A percentile compares a stretch with the other conserved stretches of the same genome.
phyloP scores from a whole-genome alignment of 2,888 invertebrate genomes.

The Tyria jacobaeae region DNA sequence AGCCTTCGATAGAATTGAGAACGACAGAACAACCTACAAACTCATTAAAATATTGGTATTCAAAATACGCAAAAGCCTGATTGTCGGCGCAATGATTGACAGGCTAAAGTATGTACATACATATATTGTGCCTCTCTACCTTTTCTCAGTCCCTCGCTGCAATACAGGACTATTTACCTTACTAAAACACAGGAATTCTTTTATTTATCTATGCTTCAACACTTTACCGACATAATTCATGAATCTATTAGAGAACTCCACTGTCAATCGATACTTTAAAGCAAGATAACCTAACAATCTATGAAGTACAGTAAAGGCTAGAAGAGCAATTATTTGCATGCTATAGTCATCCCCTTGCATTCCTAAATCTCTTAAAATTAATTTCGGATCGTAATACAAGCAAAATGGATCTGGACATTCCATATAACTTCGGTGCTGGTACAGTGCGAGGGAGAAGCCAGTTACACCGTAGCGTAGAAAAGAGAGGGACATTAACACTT shows the following conservation, averaged over 20 bases:
- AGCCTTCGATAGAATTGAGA: no score
- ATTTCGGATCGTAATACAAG: constrained; percentile 86
- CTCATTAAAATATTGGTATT: background rate
- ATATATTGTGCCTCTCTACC: background rate
- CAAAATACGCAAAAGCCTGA: background rate
- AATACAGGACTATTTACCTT: background rate
- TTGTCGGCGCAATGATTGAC: background rate
- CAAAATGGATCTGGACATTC: constrained; percentile 86
- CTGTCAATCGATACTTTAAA: constrained; percentile 85
- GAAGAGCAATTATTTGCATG: constrained; percentile 86
- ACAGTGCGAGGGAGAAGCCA: constrained; percentile 87
- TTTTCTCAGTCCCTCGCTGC: background rate
- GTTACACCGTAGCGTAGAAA: constrained; percentile 90
- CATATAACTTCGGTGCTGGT: constrained; percentile 86
- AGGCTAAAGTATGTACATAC: background rate
- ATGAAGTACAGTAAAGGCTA: constrained; percentile 85
- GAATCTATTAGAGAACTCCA: constrained; percentile 85
- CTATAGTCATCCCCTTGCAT: constrained; percentile 81
- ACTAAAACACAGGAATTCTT: background rate
- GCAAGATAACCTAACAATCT: constrained; percentile 85
- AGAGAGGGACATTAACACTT: constrained; percentile 84
- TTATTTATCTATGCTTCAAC: constrained; percentile 78
- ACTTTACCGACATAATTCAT: constrained; percentile 85
- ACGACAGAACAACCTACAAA: no score
- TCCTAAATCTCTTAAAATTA: constrained; percentile 89